Conservation (phyloP, 1,140 invertebrate species). For the Cherax quadricarinatus region DNA sequence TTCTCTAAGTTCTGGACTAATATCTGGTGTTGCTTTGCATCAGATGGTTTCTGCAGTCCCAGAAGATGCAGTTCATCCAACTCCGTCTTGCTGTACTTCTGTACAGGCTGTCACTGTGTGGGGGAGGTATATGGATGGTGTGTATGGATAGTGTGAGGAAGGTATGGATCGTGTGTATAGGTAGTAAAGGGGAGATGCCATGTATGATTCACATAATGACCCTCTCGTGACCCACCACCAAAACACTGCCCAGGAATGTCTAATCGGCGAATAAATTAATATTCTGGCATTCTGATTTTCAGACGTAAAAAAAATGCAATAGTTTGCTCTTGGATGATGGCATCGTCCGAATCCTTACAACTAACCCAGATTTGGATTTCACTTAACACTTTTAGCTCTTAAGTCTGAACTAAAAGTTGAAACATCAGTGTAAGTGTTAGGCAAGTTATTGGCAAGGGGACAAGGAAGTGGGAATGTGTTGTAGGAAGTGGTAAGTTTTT, state of each 20-base stretch:
- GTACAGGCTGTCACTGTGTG: too few species aligned
- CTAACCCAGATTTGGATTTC: slow-evolving; percentile 18
- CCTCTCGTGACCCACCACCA: neutral
- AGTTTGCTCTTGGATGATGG: slow-evolving; percentile 60
- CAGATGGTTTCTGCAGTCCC: too few species aligned
- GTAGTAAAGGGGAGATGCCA: neutral
- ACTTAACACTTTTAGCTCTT: too few species aligned
- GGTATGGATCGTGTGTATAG: neutral
- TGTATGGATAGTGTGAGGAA: neutral
- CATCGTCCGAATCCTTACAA: slow-evolving; percentile 9
- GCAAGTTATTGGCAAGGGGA: too few species aligned
- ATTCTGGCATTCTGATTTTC: slow-evolving; percentile 63
- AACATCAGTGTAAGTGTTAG: too few species aligned
- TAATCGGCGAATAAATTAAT: slow-evolving; percentile 40
- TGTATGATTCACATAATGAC: neutral
- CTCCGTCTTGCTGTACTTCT: too few species aligned
- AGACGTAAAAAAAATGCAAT: slow-evolving; percentile 59
- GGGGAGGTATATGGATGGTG: too few species aligned
- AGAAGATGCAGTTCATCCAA: too few species aligned
- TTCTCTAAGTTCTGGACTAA: too few species aligned
- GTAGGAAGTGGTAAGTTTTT: neutral
- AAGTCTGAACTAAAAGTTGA: too few species aligned
- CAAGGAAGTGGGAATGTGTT: too few species aligned
- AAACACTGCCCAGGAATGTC: slow-evolving; percentile 5
- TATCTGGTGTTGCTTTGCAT: too few species aligned